Percentiles rank a stretch among this genome's conserved stretches.
Conservation (phyloP, 2,797 vertebrate species). For the Phoeniculus purpureus region DNA sequence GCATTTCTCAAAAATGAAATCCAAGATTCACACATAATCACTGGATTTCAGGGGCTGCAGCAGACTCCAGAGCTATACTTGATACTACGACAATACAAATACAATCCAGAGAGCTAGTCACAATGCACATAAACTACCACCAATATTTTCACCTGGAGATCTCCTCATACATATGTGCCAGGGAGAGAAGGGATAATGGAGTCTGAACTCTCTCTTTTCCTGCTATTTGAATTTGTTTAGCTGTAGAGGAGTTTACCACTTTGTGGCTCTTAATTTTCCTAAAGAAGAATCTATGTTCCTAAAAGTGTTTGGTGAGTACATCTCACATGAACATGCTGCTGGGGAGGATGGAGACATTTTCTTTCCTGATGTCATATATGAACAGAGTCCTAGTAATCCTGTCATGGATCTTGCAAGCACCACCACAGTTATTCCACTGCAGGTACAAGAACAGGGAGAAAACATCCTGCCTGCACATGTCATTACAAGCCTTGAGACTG, state of each 20-base stretch:
- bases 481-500: background rate
- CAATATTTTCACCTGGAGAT: background rate
- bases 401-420: background rate
- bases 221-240: background rate
- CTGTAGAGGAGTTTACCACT: background rate
- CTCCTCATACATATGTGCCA: background rate
- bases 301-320: background rate
- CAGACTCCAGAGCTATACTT: background rate
- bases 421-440: background rate
- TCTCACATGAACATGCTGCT: background rate
- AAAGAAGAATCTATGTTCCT: background rate
- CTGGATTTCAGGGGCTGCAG: background rate
- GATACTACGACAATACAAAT: background rate
- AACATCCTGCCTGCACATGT: background rate
- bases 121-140: background rate
- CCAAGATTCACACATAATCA: constrained; percentile 8
- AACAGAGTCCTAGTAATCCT: background rate
- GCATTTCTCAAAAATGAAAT: constrained; percentile 2
- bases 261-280: background rate
- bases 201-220: background rate
- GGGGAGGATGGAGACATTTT: background rate
- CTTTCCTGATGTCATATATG: background rate
- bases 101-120: background rate
- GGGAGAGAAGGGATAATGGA: background rate
- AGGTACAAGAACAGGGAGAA: background rate